phyloP scores from a whole-genome alignment of 2,113 vertebrate genomes.

The Centrocercus urophasianus region DNA sequence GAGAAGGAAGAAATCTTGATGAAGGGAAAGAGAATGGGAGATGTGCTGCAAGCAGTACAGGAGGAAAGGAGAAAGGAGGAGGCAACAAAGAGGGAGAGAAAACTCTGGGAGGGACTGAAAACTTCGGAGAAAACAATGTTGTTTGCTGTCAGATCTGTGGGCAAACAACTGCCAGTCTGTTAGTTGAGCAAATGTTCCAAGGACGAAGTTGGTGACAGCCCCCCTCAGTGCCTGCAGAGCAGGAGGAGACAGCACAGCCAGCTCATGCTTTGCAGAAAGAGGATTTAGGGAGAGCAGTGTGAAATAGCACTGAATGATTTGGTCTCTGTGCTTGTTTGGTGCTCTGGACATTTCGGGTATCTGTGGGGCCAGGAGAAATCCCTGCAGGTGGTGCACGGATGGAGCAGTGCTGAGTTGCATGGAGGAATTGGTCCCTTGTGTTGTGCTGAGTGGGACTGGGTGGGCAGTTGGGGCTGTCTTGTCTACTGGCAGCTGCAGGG shows the following conservation, averaged over 20 bases:
- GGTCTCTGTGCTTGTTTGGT: neutral
- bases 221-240: accelerated
- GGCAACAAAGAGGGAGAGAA: neutral
- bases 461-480: accelerated
- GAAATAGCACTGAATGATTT: neutral
- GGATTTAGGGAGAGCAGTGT: neutral
- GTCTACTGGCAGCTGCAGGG: too few species aligned
- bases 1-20: neutral
- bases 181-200: accelerated
- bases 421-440: neutral
- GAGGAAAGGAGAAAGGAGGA: neutral
- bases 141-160: neutral
- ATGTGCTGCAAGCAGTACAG: neutral
- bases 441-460: neutral
- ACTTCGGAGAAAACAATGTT: neutral
- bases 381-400: too few species aligned
- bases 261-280: neutral
- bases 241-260: neutral
- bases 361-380: neutral
- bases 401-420: neutral
- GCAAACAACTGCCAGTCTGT: neutral
- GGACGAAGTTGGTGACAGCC: neutral
- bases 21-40: neutral
- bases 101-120: neutral
- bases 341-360: neutral